Base-by-base conservation (phyloP, 2,888 invertebrate species). In the Chalcis sispes region DNA sequence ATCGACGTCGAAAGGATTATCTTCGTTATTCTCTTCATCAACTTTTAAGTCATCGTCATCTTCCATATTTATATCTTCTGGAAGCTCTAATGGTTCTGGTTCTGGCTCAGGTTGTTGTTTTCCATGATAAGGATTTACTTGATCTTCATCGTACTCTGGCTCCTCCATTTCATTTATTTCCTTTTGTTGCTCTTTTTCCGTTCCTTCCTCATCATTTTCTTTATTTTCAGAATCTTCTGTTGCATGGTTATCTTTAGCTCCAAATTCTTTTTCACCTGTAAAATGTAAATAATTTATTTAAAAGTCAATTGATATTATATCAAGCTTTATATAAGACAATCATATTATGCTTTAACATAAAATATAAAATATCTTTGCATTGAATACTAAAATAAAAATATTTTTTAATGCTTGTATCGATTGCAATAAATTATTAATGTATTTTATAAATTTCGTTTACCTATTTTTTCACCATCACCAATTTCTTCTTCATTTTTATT, bases 1-100 rank as follows among this genome's bases (percentile, higher is more conserved):
- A 82, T 96, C 96, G 77, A 96, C 93, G 86, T 96, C 96, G 84
- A 96, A 96, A 0, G 96, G 96, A 91, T 96, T 95, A 79, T 95
- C 94, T 73, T 91, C 91, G 13, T 89, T 90, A 82, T 91, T 91
- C 2, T 79, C 80, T 59, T 92, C 91, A 32, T 92, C 92, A 82
- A 93, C 92, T 27, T 92, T 92, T 7, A 89, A 92, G 85, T 90
- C 93, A 80, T 90, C 93, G 80, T 90, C 93, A 32, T 93, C 95
- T 83, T 97, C 96, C 20, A 96, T 89, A 80, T 96, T 93, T 81
- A 96, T 90, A 87, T 97, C 94, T 52, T 98, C 96, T 0, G 97
- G 96, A 77, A 98, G 89, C 84, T 98, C 96, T 88, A 97, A 92
- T 62, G 94, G 92, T 88, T 97, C 96, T 0, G 96, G 94, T 84